Percentiles rank a stretch among this genome's conserved stretches.
Evolutionary conservation across 2,888 invertebrate species (phyloP).

Genomic region (Scaptodrosophila latifasciaeformis): DNA sequence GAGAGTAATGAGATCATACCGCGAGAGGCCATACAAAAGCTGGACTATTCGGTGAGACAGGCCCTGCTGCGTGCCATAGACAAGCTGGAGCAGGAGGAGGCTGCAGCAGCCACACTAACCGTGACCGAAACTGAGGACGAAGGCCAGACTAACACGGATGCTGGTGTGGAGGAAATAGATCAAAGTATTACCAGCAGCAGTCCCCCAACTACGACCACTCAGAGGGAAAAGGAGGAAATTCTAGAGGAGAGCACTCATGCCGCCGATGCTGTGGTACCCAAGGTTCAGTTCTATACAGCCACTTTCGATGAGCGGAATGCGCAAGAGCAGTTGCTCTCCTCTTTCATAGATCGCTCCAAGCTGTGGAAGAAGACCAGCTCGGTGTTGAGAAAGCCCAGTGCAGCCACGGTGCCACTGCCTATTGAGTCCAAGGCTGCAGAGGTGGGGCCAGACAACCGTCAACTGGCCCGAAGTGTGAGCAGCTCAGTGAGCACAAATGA

Average conservation of each 20-base stretch:
- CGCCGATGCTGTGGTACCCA: slow-evolving; percentile 74
- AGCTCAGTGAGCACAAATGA: slow-evolving; percentile 70
- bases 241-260: slow-evolving; percentile 76
- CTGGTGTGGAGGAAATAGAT: not conserved
- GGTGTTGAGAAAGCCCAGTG: slow-evolving; percentile 35
- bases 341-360: slow-evolving; percentile 69
- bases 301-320: slow-evolving; percentile 70
- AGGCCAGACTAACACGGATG: slow-evolving; percentile 16
- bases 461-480: slow-evolving; percentile 73
- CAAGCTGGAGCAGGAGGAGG: slow-evolving; percentile 82
- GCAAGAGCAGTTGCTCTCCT: slow-evolving; percentile 67
- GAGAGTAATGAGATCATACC: slow-evolving; percentile 76
- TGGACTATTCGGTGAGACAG: slow-evolving; percentile 84
- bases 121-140: slow-evolving; percentile 38
- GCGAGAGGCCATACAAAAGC: slow-evolving; percentile 76
- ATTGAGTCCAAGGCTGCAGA: slow-evolving; percentile 16
- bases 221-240: slow-evolving; percentile 69
- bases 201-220: not conserved
- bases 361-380: slow-evolving; percentile 56
- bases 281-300: slow-evolving; percentile 78
- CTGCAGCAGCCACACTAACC: slow-evolving; percentile 62
- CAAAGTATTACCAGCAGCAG: not conserved
- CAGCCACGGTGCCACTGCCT: slow-evolving; percentile 25
- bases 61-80: slow-evolving; percentile 85
- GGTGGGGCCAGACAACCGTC: slow-evolving; percentile 52